Percentiles rank a stretch among this genome's conserved stretches.
Evolutionary conservation across 2,888 invertebrate species (phyloP).

Genomic region (Conomelus anceps): DNA sequence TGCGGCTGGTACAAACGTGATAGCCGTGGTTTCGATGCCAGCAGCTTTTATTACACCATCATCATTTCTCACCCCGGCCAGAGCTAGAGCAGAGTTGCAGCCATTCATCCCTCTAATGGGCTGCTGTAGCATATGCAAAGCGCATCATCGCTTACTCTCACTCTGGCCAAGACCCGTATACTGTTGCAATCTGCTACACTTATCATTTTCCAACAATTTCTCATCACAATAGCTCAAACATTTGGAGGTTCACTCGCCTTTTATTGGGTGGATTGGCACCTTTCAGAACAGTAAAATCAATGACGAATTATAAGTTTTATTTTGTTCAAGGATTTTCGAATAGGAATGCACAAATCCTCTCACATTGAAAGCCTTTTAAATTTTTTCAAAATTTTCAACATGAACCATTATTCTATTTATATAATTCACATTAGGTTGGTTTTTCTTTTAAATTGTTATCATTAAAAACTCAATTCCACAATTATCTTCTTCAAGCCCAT

Average conservation of each 20-base stretch:
- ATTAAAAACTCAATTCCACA: no score
- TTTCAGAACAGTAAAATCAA: not conserved
- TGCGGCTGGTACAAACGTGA: not conserved
- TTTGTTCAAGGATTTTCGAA: not conserved
- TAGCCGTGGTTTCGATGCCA: not conserved
- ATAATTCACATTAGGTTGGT: no score
- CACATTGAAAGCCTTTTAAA: no score
- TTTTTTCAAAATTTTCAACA: no score
- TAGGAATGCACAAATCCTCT: no score
- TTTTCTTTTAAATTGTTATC: no score
- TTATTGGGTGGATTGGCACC: not conserved
- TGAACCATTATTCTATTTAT: no score
- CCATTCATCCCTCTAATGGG: not conserved
- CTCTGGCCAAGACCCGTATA: no score
- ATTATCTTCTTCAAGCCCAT: no score
- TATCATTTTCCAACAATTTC: not conserved
- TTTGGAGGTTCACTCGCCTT: not conserved
- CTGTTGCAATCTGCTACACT: not conserved
- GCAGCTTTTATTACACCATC: not conserved
- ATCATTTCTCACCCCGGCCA: not conserved
- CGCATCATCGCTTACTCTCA: not conserved
- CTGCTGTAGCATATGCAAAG: not conserved
- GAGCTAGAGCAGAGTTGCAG: no score
- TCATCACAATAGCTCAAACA: not conserved
- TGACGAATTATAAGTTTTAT: not conserved